Percentiles rank a stretch among this genome's conserved stretches.
These are phyloP conservation scores for Chorisops tibialis DNA, from an alignment of 2,888 invertebrate species.

Conservation along the genomic window DNA sequence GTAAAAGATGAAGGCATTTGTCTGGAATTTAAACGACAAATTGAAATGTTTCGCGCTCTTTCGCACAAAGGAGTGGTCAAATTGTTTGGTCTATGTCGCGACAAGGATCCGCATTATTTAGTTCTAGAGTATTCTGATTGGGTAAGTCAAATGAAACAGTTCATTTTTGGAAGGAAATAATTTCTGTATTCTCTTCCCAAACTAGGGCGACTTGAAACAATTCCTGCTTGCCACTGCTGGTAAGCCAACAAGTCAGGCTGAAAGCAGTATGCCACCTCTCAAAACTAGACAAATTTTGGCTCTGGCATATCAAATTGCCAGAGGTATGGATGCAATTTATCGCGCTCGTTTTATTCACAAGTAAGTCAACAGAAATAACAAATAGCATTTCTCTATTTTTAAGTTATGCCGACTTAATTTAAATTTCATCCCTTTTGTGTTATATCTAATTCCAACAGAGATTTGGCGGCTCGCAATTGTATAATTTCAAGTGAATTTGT, in stretches of 20 bases:
- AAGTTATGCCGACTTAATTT: neutral
- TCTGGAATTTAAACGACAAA: conserved; percentile 82
- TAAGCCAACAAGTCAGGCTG: conserved; percentile 44
- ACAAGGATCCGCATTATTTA: conserved; percentile 83
- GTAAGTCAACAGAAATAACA: conserved; percentile 42
- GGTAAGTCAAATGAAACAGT: conserved; percentile 57
- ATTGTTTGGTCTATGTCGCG: conserved; percentile 76
- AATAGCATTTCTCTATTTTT: neutral
- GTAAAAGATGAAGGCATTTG: conserved; percentile 74
- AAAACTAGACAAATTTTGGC: conserved; percentile 64
- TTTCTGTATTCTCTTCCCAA: conserved; percentile 7
- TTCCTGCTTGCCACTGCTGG: conserved; percentile 65
- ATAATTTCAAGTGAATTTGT: conserved; percentile 74
- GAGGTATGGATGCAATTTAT: conserved; percentile 76
- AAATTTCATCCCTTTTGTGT: too few species aligned
- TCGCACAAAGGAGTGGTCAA: conserved; percentile 78
- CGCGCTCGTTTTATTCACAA: conserved; percentile 77
- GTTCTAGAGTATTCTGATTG: conserved; percentile 90
- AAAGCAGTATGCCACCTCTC: conserved; percentile 58
- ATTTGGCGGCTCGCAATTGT: conserved; percentile 89
- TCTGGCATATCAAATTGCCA: conserved; percentile 72
- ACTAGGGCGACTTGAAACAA: conserved; percentile 91
- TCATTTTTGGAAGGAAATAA: conserved; percentile 4
- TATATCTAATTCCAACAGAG: conserved; percentile 57
- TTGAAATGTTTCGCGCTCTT: conserved; percentile 81